Evolutionary conservation across 1,140 invertebrate species (phyloP), one percentile per base, ranked within the genome.

Genomic region (Charaxes varanes): DNA sequence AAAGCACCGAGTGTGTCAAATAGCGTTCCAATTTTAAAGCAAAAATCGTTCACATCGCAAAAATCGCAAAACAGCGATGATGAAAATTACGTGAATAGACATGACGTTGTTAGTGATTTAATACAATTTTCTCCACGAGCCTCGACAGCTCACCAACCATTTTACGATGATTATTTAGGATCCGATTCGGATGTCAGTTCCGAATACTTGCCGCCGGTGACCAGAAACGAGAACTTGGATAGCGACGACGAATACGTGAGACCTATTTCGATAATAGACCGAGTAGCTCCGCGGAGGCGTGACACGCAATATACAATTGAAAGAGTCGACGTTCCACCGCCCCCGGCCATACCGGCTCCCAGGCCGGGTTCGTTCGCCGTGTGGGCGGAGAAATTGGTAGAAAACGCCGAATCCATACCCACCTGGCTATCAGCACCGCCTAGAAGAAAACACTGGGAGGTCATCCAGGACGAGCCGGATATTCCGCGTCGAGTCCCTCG

Each of bases 371-470:
- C 77, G 4, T 31, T 81, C 6, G 72, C 74, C 0, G 54, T 70
- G 3, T 83, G 79, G 79, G 79, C 79, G 3, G 79, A 83, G 21
- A 73, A 66, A 46, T 41, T 81, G 38, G 64, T 83, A 0, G 79
- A 78, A 48, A 79, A 81, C 24, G 74, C 74, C 3, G 79, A 83
- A 35, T 54, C 64, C 13, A 58, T 80, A 10, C 79, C 79, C 2
- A 44, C 47, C 2, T 79, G 76, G 72, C 45, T 83, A 0, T 79
- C 79, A 8, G 79, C 79, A 24, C 79, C 79, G 7, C 70, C 64
- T 0, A 57, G 79, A 17, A 35, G 63, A 14, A 79, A 69, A 22
- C 68, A 83, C 16, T 60, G 53, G 40, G 68, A 80, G 48, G 51
- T 76, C 1, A 42, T 84, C 14, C 62, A 61, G 42, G 68, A 73